Base-by-base conservation (phyloP, 2,888 invertebrate genomes). In the Halictus ligatus region DNA sequence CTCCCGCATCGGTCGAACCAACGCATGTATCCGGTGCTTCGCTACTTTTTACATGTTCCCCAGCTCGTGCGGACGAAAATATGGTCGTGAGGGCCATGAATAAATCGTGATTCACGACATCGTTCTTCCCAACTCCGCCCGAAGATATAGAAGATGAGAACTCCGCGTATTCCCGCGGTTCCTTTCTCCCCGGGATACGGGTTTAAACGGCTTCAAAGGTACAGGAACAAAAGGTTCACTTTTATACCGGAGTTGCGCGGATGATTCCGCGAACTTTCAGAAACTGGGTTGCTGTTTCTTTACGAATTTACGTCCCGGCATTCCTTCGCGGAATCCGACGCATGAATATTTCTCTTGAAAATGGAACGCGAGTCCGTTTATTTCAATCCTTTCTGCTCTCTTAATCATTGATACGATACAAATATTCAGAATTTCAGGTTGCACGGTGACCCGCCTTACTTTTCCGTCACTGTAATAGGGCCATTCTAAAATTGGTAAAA, bases 201-300 rank as follows among this genome's bases (percentile, higher is more conserved):
- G 82, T 64, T 83, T 64, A 72, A 76, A 50, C 43, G 50, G 64
- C 46, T 21, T 43, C 83, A 50, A 67, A 48, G 79, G 73, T 46
- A 8, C 50, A 50, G 64, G 21, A 40, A 69, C 46, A 69, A 48
- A 71, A 72, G 60, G 12, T 73, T 73, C 64, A 64, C 25, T 77
- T 73, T 82, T 82, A 83, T 77, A 72, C 60, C 1, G 25, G 35
- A 64, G n/a, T 64, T 73, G 18, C 35, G 54, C 12, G 43, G 35
- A 48, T 15, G 83, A 54, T 64, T 82, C 73, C 35, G 50, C 64
- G 73, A 83, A 82, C 83, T 83, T 67, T 7, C 13, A 8, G 73
- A 67, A 83, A 82, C 76, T 77, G 29, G 76, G 82, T 54, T 77
- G 76, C 72, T 54, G 64, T 67, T 83, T 64, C 54, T 76, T 72